Evolutionary conservation across 2,113 vertebrate species (phyloP), one percentile per base, ranked within the genome.

Genomic region (Morone chrysops): DNA sequence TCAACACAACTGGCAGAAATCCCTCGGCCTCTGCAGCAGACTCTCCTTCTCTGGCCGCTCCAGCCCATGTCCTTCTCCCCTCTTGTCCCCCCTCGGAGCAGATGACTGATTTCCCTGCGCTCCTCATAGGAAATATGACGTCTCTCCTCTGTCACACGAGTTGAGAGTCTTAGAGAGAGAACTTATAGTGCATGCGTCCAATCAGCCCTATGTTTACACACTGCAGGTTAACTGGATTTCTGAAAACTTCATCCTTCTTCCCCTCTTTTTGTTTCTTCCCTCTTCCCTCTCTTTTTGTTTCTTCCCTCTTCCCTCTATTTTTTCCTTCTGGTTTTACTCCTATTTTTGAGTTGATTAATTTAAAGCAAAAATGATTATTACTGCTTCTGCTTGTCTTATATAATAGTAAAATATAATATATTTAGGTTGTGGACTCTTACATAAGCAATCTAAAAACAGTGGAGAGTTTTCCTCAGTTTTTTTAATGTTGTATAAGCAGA

Each of bases 1-100:
- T 92, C 90, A 75, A 86, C 88, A 86, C 72, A 83, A 73, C 82
- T 80, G 81, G 69, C 86, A 88, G 78, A 84, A 82, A 77, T 81
- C 83, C 67, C 68, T 75, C 9, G 12, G 70, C 71, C 66, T 86
- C 82, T 63, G 22, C 63, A 18, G 47, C 41, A 70, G 25, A 51
- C 59, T 72, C 40, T 40, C 45, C 38, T 72, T 62, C 51, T 63
- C 47, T 48, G 22, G 61, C 61, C 78, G 45, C 59, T 61, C 36
- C 40, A 50, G 61, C 70, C 53, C 50, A 41, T 36, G 45, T 65
- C 76, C 50, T 18, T 48, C 74, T 31, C 41, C 36, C 14, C 9
- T 12, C 13, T 61, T 31, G 7, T n/a, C 22, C 41, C 38, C 38
- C 54, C 43, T 45, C 17, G 10, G 11, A 80, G 56, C 67, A 45